These are phyloP conservation scores for Portunus trituberculatus DNA, from an alignment of 1,140 invertebrate genomes.

Conservation along the genomic window DNA sequence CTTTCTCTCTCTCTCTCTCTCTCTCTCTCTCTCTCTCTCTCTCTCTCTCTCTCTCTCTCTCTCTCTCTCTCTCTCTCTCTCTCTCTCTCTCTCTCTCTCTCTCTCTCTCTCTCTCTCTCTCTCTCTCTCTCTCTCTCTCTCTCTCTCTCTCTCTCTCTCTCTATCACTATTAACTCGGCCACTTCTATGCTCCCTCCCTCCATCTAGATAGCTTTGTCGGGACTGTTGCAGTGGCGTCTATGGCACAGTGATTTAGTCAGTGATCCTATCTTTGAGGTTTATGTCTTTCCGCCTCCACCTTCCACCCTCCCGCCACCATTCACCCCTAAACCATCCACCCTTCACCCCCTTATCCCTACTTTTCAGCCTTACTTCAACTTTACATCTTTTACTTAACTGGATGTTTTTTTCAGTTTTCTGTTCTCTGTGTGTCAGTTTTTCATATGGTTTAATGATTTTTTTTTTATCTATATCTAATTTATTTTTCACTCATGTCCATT, in stretches of 20 bases:
- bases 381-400: no score
- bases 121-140: neutral
- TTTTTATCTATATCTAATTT: no score
- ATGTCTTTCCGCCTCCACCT: neutral
- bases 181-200: neutral
- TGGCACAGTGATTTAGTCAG: conserved; percentile 13
- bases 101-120: neutral
- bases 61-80: neutral
- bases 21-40: neutral
- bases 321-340: no score
- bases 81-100: neutral
- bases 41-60: neutral
- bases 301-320: neutral
- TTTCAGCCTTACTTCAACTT: no score
- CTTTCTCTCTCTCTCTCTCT: neutral
- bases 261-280: conserved; percentile 26
- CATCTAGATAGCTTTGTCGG: neutral
- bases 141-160: neutral
- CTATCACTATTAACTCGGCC: neutral
- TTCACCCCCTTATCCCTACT: no score
- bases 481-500: no score
- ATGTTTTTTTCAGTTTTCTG: no score
- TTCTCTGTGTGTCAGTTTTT: no score
- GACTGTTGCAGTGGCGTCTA: neutral
- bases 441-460: no score